Evolutionary conservation across 2,113 vertebrate genomes (phyloP), one percentile per base, ranked within the genome.

Genomic region (Eubucco bourcierii): DNA sequence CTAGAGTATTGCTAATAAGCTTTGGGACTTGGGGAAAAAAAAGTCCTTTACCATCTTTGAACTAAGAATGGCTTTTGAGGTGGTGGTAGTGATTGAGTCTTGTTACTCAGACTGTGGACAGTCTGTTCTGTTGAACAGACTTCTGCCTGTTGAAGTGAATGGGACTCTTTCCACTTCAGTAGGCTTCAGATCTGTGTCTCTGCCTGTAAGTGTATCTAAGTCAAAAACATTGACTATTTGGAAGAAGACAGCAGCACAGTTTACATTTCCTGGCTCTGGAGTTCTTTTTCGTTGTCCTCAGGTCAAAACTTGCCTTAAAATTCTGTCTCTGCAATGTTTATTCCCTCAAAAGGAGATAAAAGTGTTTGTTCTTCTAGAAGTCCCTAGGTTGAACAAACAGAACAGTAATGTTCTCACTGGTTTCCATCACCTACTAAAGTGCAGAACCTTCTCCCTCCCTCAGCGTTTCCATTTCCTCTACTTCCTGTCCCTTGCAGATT

Each of bases 401-500:
- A 94, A 61, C 84, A 74, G 88, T 80, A 56, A 86, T 95, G 84
- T 97, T 98, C 96, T 96, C 87, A 85, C 93, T 97, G 96, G 95
- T 97, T 98, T 97, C 91, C 88, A 94, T 95, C 97, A 95, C 95
- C 96, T 97, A 90, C 96, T 94, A 97, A 97, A 97, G 95, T 88
- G 82, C 94, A 97, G 94, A 96, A 94, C 97, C 96, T 98, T 97
- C 97, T 98, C 95, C 90, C 94, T 96, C 94, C 96, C 95, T 91
- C 96, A 87, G 90, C 23, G 74, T 97, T 97, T 94, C 97, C 97
- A 97, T 98, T 98, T 98, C 97, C 98, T 96, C 87, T 78, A 92
- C 96, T 96, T 98, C 97, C 97, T 96, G 95, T 96, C 96, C 95
- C 96, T 96, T 97, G 84, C 95, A 97, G 96, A 97, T 97, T 98